Evolutionary conservation across 2,797 vertebrate genomes (phyloP), one percentile per base, ranked within the genome.

Genomic region (Hozukius guyotensis): DNA sequence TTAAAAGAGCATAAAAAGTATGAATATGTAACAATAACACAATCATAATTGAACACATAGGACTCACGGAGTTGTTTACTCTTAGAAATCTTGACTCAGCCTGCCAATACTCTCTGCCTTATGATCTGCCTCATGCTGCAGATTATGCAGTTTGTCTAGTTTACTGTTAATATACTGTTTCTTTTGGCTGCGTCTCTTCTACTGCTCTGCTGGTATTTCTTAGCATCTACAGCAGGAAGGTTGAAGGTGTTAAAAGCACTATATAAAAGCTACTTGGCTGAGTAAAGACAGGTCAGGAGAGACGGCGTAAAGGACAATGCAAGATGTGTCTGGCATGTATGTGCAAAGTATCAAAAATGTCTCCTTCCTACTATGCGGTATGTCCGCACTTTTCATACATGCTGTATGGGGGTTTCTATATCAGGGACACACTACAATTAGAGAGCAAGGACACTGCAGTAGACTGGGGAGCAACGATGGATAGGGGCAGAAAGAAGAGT

Each of bases 371-470:
- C n/a, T n/a, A 16, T 68, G 34, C 55, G 24, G 27, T 55, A 46
- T 34, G 29, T 67, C 27, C 32, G 61, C 59, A 8, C 52, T 66
- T 11, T 61, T 60, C 14, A 16, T 55, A 14, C 55, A 67, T 32
- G 32, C 24, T 36, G 32, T 69, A 42, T 49, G 38, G 36, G 11
- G 56, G 25, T 53, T 56, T 63, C 71, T 68, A 34, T 42, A 65
- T 49, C 16, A 52, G 71, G 72, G 64, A 52, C 66, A 77, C 72
- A 53, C 13, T 36, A 74, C 73, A 75, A 42, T 53, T 57, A 56
- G 49, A 77, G 72, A 75, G 83, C 82, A 85, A 91, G 83, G 84
- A 89, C 89, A 87, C 85, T 85, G 87, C 86, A 78, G 83, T 29
- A 77, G 72, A 80, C 27, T 13, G n/a, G 56, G 25, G 56, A 70